These are phyloP conservation scores for Hoplodrina blanda DNA, from an alignment of 2,888 invertebrate genomes.

Conservation along the genomic window DNA sequence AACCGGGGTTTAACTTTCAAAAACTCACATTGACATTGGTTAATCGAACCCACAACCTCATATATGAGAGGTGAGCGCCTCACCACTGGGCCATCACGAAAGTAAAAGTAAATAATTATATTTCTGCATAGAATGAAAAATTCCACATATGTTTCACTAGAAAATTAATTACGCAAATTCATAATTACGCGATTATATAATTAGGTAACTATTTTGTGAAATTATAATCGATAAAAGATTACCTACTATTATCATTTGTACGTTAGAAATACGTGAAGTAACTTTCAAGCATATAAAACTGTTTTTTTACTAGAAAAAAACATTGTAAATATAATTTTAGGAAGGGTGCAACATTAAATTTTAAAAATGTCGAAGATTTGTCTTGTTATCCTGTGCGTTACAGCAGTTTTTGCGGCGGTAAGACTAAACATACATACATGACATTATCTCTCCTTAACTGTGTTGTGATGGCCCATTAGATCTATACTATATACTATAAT, in stretches of 20 bases:
- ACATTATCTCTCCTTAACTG: not conserved
- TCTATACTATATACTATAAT: no score
- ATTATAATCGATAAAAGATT: constrained; percentile 40
- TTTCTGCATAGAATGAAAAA: constrained; percentile 18
- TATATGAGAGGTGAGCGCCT: no score
- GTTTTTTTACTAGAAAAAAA: constrained; percentile 33
- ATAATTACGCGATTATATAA: constrained; percentile 3
- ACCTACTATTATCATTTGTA: constrained; percentile 28
- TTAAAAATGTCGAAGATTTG: constrained; percentile 52
- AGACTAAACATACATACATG: constrained; percentile 22
- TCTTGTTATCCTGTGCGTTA: constrained; percentile 32
- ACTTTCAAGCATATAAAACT: constrained; percentile 60
- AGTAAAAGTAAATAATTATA: no score
- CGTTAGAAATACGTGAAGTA: constrained; percentile 55
- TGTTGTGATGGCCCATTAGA: no score
- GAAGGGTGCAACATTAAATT: constrained; percentile 30
- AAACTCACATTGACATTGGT: no score
- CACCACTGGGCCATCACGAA: no score
- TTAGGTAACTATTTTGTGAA: constrained; percentile 35
- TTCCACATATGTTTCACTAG: not conserved
- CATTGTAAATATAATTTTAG: constrained; percentile 62
- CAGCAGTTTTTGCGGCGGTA: constrained; percentile 48
- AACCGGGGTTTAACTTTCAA: no score
- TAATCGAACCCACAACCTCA: no score
- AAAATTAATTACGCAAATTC: constrained; percentile 37